These are phyloP conservation scores for Galbula dea DNA, from an alignment of 2,113 vertebrate species.

Conservation along the genomic window DNA sequence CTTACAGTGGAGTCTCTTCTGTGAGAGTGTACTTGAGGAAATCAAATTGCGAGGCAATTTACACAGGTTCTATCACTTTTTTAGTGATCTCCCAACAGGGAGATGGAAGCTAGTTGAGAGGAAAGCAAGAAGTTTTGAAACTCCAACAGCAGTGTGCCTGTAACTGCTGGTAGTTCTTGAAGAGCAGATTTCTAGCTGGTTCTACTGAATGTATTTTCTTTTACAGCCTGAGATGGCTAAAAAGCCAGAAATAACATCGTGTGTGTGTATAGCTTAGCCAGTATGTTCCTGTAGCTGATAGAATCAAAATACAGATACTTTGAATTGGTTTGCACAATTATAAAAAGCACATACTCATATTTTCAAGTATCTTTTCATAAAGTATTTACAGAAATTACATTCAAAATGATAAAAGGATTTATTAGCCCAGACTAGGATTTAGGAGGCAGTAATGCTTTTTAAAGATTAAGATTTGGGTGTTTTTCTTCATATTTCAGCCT, in stretches of 20 bases:
- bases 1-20: background rate
- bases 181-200: background rate
- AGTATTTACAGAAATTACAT: background rate
- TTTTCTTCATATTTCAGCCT: background rate
- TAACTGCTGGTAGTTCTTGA: background rate
- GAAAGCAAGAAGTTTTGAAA: background rate
- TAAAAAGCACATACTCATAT: background rate
- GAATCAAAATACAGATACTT: background rate
- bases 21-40: background rate
- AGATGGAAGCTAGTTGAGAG: background rate
- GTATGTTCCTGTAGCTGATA: background rate
- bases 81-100: background rate
- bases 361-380: background rate
- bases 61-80: background rate
- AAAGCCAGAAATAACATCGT: background rate
- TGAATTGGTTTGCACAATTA: background rate
- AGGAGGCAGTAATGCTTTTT: conserved; percentile 20
- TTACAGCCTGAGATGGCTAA: background rate
- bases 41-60: background rate
- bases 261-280: background rate
- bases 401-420: background rate
- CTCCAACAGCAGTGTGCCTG: background rate
- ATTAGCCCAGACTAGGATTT: background rate
- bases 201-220: background rate
- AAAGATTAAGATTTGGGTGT: background rate